Percentiles rank a stretch among this genome's conserved stretches.
These are phyloP conservation scores for Hydropotes inermis DNA, from an alignment of 2,113 vertebrate species.

Conservation along the genomic window DNA sequence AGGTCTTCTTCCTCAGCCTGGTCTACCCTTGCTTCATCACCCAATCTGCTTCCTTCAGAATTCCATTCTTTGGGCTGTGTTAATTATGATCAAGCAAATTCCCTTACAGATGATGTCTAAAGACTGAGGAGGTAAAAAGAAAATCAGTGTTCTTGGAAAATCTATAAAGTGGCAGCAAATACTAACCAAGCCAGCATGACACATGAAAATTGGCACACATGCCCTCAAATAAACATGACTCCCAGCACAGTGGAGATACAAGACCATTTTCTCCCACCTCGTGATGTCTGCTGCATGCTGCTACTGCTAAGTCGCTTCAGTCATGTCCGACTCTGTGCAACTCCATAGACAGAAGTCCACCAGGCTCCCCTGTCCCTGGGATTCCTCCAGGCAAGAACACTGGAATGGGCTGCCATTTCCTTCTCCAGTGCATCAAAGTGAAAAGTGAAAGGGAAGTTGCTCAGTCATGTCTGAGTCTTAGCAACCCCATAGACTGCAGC, in stretches of 20 bases:
- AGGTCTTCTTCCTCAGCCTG: constrained; percentile 44
- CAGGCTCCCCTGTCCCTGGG: too few relatives aligned
- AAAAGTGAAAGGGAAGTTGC: too few relatives aligned
- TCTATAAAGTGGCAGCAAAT: constrained; percentile 1
- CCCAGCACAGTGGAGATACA: not conserved
- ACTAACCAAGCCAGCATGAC: not conserved
- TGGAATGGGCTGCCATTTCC: too few relatives aligned
- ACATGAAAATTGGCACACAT: not conserved
- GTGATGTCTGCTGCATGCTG: not conserved
- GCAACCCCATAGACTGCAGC: too few relatives aligned
- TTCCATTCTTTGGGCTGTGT: not conserved
- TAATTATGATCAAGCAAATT: constrained; percentile 38
- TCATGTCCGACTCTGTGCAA: too few relatives aligned
- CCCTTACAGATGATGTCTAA: not conserved
- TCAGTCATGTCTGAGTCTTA: too few relatives aligned
- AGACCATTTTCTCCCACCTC: not conserved
- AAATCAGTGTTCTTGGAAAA: not conserved
- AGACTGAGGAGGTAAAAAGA: not conserved
- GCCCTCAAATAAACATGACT: constrained; percentile 37
- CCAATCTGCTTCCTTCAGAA: not conserved
- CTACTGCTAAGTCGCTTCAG: too few relatives aligned
- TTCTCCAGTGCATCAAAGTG: too few relatives aligned
- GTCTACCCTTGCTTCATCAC: constrained; percentile 20
- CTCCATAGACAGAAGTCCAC: too few relatives aligned
- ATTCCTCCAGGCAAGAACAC: too few relatives aligned